These are phyloP conservation scores for Nomada flava DNA, from an alignment of 2,888 invertebrate genomes.

Conservation along the genomic window DNA sequence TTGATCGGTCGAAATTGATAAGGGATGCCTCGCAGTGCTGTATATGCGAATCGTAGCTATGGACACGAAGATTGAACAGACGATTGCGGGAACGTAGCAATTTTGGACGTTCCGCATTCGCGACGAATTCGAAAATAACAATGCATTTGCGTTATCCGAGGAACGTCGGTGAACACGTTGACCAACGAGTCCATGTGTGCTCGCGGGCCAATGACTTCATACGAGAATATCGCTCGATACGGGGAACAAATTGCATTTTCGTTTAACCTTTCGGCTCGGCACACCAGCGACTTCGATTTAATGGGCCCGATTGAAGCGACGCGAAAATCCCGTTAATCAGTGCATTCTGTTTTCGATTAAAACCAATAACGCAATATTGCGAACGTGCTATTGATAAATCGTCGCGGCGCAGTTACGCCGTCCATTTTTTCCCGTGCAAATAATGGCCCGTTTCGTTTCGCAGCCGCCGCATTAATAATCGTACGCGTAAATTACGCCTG, in stretches of 20 bases:
- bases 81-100: slow-evolving; percentile 9
- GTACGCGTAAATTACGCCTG: background rate
- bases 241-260: slow-evolving; percentile 2
- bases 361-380: slow-evolving; percentile 7
- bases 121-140: slow-evolving; percentile 9
- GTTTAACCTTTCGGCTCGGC: background rate
- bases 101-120: slow-evolving; percentile 4
- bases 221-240: background rate
- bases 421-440: background rate
- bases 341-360: background rate
- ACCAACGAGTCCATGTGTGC: background rate
- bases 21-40: background rate
- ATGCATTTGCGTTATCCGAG: slow-evolving; percentile 12
- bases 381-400: background rate
- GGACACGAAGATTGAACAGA: background rate
- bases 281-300: slow-evolving; percentile 6
- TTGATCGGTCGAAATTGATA: background rate
- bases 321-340: background rate
- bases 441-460: background rate
- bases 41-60: background rate
- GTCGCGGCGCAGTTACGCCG: background rate
- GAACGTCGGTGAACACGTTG: background rate
- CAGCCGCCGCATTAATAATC: background rate
- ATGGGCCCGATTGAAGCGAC: slow-evolving; percentile 8
- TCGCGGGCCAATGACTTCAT: background rate